Base-by-base conservation (phyloP, 2,888 invertebrate species). In the Sicus ferrugineus region DNA sequence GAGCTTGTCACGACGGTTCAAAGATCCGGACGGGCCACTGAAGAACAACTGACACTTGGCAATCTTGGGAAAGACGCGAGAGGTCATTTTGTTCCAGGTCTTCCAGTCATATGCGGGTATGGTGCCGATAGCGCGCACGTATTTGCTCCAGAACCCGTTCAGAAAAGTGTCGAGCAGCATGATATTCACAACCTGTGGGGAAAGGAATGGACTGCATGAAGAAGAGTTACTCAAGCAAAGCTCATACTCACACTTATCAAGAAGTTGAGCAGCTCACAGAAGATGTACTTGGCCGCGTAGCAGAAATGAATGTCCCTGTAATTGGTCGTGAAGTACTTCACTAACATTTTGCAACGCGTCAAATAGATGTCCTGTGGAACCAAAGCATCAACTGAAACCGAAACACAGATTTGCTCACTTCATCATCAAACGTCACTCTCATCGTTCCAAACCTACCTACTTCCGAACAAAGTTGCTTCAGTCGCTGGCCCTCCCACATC, bases 1-100 rank as follows among this genome's bases (percentile, higher is more conserved):
- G 0, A 93, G 86, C 31, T 75, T 93, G 80, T 96, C 95, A 84
- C 92, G 91, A 72, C 89, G 89, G 84, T 93, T 92, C 59, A 93
- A 90, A 1, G 91, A 88, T 0, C 95, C 96, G 4, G 94, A 91
- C 1, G 92, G 89, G 85, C 96, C 96, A 84, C 90, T 95, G 81
- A 93, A 93, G 85, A 92, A 90, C 86, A 96, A 94, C 65, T 90
- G 90, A 83, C 96, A 96, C 85, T 95, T 96, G n/a, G 95, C 94
- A 65, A 95, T 90, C 89, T 92, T 85, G 2, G 85, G 85, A 64
- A 85, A 85, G 4, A 85, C 78, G 31, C 76, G 77, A 2, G 83
- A 83, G 2, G 81, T 81, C 38, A 81, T 75, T n/a, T 76, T 75
- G 72, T 83, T 83, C 85, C 85, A 85, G 38, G 69, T 23, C 3